Evolutionary conservation across 2,888 invertebrate genomes (phyloP).

Genomic region (Trissolcus brochymenae): DNA sequence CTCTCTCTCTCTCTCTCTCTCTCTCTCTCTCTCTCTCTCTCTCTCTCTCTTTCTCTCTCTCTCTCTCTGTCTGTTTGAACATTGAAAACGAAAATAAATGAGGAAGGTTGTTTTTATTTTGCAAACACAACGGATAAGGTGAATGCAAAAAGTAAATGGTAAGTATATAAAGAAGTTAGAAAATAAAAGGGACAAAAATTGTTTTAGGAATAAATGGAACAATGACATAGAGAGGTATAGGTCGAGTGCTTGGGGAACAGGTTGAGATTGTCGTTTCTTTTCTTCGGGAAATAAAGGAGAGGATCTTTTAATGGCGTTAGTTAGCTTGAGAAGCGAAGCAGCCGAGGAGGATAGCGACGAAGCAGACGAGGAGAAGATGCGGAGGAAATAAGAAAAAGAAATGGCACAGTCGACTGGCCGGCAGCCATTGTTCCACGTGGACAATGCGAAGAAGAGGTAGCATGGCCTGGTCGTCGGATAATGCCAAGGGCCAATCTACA

Average conservation of each 20-base stretch:
- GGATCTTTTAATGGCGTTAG: slow-evolving; percentile 47
- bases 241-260: slow-evolving; percentile 36
- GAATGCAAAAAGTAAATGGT: too few species aligned
- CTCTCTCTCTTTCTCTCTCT: too few species aligned
- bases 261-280: slow-evolving; percentile 50
- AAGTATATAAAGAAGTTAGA: too few species aligned
- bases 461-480: slow-evolving; percentile 55
- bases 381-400: slow-evolving; percentile 46
- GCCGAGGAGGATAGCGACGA: slow-evolving; percentile 21
- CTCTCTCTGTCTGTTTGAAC: too few species aligned
- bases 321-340: slow-evolving; percentile 35
- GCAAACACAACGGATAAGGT: background rate
- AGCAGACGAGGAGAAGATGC: slow-evolving; percentile 30
- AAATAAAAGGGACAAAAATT: background rate
- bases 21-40: too few species aligned
- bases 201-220: slow-evolving; percentile 26
- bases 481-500: slow-evolving; percentile 70
- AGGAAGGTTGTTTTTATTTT: slow-evolving; percentile 4
- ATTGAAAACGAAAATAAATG: too few species aligned
- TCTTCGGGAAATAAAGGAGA: slow-evolving; percentile 45
- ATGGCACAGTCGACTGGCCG: slow-evolving; percentile 45
- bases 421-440: slow-evolving; percentile 67
- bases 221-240: slow-evolving; percentile 33
- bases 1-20: too few species aligned
- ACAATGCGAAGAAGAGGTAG: slow-evolving; percentile 68